Percentiles rank a stretch among this genome's conserved stretches.
Evolutionary conservation across 1,140 invertebrate genomes (phyloP).

Genomic region (Heliconius eleuchia): DNA sequence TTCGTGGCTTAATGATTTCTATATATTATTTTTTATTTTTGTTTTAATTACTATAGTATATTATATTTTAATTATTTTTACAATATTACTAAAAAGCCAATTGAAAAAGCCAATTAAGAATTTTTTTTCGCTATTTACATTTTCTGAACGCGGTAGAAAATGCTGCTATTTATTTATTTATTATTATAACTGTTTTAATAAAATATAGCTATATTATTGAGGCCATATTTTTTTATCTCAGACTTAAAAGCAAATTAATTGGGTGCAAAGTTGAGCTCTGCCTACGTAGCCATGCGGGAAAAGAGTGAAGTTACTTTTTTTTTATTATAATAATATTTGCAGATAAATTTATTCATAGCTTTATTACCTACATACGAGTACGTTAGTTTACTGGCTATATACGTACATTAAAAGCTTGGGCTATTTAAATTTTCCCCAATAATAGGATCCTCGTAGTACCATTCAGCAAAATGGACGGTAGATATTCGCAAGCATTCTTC

Average conservation of each 20-base stretch:
- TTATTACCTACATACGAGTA: not conserved
- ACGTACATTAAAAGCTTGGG: not conserved
- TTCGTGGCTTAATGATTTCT: too few relatives aligned
- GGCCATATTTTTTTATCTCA: too few relatives aligned
- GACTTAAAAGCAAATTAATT: too few relatives aligned
- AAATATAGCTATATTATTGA: not conserved
- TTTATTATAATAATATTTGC: too few relatives aligned
- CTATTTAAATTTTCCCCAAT: slow-evolving; percentile 14
- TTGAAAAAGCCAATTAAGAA: not conserved
- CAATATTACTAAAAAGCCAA: not conserved
- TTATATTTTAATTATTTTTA: not conserved
- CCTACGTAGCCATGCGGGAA: too few relatives aligned
- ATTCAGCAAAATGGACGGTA: slow-evolving; percentile 57
- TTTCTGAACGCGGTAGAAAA: not conserved
- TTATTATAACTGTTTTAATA: not conserved
- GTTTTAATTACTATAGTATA: too few relatives aligned
- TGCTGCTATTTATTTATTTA: too few relatives aligned
- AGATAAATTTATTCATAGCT: not conserved
- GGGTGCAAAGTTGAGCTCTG: too few relatives aligned
- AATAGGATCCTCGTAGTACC: slow-evolving; percentile 45
- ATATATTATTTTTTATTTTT: too few relatives aligned
- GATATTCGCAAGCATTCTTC: slow-evolving; percentile 65
- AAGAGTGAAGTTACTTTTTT: too few relatives aligned
- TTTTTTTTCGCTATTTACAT: too few relatives aligned
- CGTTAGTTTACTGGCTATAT: not conserved